phyloP scores from a whole-genome alignment of 2,797 vertebrate species.

The Melanogrammus aeglefinus region DNA sequence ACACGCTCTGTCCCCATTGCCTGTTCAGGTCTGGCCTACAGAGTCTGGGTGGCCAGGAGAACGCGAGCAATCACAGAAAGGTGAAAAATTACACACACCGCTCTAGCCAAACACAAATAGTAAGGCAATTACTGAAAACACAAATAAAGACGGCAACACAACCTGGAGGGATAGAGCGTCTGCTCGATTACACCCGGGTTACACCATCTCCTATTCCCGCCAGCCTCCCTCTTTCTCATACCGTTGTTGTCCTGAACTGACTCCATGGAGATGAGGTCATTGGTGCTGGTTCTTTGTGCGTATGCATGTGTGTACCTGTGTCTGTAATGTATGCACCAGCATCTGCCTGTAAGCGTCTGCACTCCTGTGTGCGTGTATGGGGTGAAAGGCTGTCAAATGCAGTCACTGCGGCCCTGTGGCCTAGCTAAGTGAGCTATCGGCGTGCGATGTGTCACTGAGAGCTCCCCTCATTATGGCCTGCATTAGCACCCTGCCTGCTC shows the following conservation, averaged over 20 bases:
- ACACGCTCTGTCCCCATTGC: conserved; percentile 3
- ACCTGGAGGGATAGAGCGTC: conserved; percentile 25
- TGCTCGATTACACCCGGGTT: not conserved
- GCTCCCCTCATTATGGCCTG: conserved; percentile 70
- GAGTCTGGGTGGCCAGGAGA: conserved; percentile 74
- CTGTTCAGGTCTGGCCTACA: conserved; percentile 37
- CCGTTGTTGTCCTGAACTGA: conserved; percentile 16
- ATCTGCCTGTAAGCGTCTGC: conserved; percentile 1
- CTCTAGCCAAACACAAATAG: conserved; percentile 67
- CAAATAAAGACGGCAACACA: conserved; percentile 1
- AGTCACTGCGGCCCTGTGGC: not conserved
- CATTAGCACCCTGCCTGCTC: conserved; percentile 73
- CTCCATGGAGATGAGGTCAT: conserved; percentile 13
- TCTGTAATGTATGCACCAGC: conserved; percentile 31
- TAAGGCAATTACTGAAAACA: conserved; percentile 25
- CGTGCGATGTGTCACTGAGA: conserved; percentile 63
- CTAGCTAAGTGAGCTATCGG: conserved; percentile 37
- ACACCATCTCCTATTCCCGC: conserved; percentile 7
- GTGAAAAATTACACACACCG: conserved; percentile 62
- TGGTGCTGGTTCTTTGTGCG: conserved; percentile 16
- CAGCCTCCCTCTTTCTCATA: conserved; percentile 12
- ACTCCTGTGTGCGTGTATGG: conserved; percentile 6
- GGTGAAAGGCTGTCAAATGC: not conserved
- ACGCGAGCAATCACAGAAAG: conserved; percentile 46
- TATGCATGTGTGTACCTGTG: conserved; percentile 13